A percentile compares a stretch with the other conserved stretches of the same genome.
These are phyloP conservation scores for Eilema sororculum DNA, from an alignment of 2,888 invertebrate genomes.

Conservation along the genomic window DNA sequence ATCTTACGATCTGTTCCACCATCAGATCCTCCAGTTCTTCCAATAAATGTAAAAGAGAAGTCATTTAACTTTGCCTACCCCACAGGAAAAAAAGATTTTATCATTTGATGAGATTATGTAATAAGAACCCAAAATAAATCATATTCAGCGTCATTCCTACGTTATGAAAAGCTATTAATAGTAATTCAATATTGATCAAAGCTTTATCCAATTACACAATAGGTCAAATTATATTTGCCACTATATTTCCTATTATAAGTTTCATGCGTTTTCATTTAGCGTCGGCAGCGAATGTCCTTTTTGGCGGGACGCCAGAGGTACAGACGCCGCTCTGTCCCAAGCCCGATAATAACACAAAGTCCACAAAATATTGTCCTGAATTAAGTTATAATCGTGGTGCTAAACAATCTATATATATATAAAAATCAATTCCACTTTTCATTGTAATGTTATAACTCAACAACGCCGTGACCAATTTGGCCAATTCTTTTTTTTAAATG, in stretches of 20 bases:
- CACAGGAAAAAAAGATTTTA: not conserved
- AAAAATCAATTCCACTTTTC: no score
- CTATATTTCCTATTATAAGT: slow-evolving; percentile 36
- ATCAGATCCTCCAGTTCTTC: no score
- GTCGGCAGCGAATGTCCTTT: slow-evolving; percentile 44
- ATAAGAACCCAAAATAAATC: not conserved
- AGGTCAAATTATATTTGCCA: slow-evolving; percentile 31
- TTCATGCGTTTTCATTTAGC: slow-evolving; percentile 51
- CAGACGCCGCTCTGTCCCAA: slow-evolving; percentile 49
- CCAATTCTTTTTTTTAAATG: no score
- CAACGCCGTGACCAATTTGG: no score
- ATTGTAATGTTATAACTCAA: no score
- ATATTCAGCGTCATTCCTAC: not conserved
- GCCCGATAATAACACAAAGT: slow-evolving; percentile 37
- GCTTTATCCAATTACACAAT: slow-evolving; percentile 44
- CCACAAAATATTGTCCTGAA: slow-evolving; percentile 32
- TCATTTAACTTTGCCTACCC: not conserved
- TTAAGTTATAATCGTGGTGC: slow-evolving; percentile 42
- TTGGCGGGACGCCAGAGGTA: slow-evolving; percentile 42
- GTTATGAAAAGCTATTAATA: not conserved
- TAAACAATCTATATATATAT: no score
- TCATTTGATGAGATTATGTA: not conserved
- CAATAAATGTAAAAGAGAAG: no score
- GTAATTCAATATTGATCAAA: slow-evolving; percentile 17
- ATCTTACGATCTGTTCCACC: no score